Evolutionary conservation across 2,113 vertebrate genomes (phyloP).

Genomic region (Colius striatus): DNA sequence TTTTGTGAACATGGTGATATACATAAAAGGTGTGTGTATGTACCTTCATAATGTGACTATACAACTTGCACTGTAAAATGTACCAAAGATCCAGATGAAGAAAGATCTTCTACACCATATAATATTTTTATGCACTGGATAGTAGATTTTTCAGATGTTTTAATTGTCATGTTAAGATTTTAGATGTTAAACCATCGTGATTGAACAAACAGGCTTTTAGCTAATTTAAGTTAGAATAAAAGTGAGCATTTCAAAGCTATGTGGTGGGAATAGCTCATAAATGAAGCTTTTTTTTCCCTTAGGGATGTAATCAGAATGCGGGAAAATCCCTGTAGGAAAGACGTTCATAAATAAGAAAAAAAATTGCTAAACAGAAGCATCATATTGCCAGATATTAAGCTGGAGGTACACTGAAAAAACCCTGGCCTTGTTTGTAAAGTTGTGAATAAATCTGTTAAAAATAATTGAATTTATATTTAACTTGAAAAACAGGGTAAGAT

Average conservation of each 20-base stretch:
- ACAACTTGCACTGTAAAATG: neutral
- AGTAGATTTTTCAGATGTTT: neutral
- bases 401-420: conserved; percentile 32
- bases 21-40: neutral
- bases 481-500: conserved; percentile 77
- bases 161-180: neutral
- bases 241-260: conserved; percentile 40
- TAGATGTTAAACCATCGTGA: neutral
- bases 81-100: neutral
- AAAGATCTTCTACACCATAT: neutral
- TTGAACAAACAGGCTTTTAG: conserved; percentile 42
- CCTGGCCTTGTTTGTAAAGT: conserved; percentile 73
- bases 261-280: conserved; percentile 39
- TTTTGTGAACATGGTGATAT: neutral
- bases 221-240: conserved; percentile 54
- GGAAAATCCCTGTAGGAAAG: conserved; percentile 61
- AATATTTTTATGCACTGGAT: neutral
- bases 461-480: conserved; percentile 80
- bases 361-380: conserved; percentile 46
- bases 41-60: neutral
- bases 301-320: conserved; percentile 62
- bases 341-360: conserved; percentile 57
- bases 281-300: conserved; percentile 61
- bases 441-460: conserved; percentile 77
- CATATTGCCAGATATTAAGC: conserved; percentile 35